Base-by-base conservation (phyloP, 2,888 invertebrate genomes). In the Dastarcus helophoroides region DNA sequence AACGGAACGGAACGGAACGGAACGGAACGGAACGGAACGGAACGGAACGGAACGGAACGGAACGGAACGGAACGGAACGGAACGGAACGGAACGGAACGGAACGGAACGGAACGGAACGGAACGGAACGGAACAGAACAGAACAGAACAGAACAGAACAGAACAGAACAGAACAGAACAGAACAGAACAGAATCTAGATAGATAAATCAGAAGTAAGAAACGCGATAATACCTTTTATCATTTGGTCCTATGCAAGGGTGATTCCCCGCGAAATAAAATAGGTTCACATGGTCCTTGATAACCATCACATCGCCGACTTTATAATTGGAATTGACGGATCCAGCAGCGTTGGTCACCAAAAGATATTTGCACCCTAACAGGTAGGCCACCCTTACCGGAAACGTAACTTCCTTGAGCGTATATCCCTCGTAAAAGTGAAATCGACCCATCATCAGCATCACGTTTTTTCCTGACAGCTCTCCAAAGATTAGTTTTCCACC, bases 391-490 rank as follows among this genome's bases (percentile, higher is more conserved):
- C 93, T 73, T 1, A 95, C 78, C 2, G 94, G 91, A 67, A 91
- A 77, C 3, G 84, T 77, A 47, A 86, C 84, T 81, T 83, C 82
- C 69, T 81, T 80, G 14, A 85, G 65, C 0, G 86, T 79, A 58
- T 93, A 90, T 26, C 94, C 94, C 61, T 95, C 94, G 55, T 91
- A 94, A 45, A 82, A 79, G 57, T 95, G 94, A 59, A 91, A 88
- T 33, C 94, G 68, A 10, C 94, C 94, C 60, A 93, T 86, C 85
- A 95, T 90, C 46, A 88, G 85, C 50, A 94, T 79, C 2, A 90
- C 80, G 0, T 77, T 71, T 2, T 83, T 73, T 4, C 76, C 79
- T 6, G 72, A 67, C 14, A 94, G 64, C 22, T 68, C 68, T 2
- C 95, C 95, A 51, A 93, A 86, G 22, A 94, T 80, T 55, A 95